Evolutionary conservation across 2,113 vertebrate genomes (phyloP), one percentile per base, ranked within the genome.

Genomic region (Pithys albifrons): DNA sequence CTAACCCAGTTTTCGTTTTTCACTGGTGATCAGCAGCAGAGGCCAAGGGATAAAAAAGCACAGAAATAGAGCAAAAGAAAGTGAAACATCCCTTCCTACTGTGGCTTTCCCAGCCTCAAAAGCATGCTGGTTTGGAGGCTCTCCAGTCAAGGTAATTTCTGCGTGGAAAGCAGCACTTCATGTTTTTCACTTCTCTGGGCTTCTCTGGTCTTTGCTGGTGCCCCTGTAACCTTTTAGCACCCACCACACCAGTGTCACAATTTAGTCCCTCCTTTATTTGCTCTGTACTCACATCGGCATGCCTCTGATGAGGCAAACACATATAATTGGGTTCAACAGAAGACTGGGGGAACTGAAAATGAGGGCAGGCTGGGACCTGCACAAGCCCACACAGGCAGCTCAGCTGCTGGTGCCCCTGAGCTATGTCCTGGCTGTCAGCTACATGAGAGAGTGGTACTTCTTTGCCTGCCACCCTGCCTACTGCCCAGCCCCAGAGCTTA

Each of bases 1-100:
- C 19, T 91, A 83, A 88, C 43, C 46, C 65, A 86, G 43, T 77
- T 95, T 93, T 85, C 62, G 73, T 12, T n/a, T 88, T 83, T 90
- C 49, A 80, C 17, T 69, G 31, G 37, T 46, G 24, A 86, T 43
- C 37, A 62, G 45, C 46, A 66, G 41, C 51, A 59, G n/a, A 94
- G 27, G 29, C 19, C 33, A 65, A 90, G 20, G 11, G 80, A 70
- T 88, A 70, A 88, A 22, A 24, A 89, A 72, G 12, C 24, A 73
- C 4, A 51, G 43, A 57, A 78, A 89, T 0, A 49, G 35, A 78
- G 28, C 2, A 71, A 74, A 86, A 54, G 1, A 41, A 22, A 86
- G 14, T 14, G 41, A 88, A 31, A 35, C 5, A 1, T 78, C 6
- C 10, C 10, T 19, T 86, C 19, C 4, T 76, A 4, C 55, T 14